Percentiles rank a stretch among this genome's conserved stretches.
Conservation (phyloP, 2,797 vertebrate species). For the Pangasius mekongensis region DNA sequence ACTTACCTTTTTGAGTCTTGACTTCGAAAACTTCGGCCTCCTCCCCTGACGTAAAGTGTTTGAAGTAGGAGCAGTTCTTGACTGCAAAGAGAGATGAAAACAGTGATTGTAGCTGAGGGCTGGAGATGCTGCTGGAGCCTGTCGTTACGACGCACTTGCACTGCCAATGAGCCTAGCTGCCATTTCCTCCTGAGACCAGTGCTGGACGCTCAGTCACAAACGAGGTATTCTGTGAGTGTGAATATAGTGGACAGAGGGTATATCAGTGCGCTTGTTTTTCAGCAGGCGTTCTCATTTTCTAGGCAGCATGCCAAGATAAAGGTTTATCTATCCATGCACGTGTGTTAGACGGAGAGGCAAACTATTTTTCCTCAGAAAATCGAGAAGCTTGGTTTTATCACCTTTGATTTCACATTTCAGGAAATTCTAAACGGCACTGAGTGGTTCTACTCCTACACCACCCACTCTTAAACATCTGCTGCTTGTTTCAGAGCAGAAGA, state of each 20-base stretch:
- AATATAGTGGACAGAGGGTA: conserved; percentile 32
- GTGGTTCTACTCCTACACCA: not conserved
- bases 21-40: conserved; percentile 93
- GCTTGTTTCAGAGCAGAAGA: conserved; percentile 11
- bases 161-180: conserved; percentile 48
- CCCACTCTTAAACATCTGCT: conserved; percentile 27
- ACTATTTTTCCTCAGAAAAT: conserved; percentile 20
- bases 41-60: conserved; percentile 94
- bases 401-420: conserved; percentile 14
- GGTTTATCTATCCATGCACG: not conserved
- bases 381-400: not conserved
- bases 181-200: conserved; percentile 46
- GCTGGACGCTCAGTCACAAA: conserved; percentile 22
- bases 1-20: conserved; percentile 95
- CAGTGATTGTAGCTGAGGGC: conserved; percentile 54
- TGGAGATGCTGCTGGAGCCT: conserved; percentile 47
- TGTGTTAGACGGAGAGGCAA: not conserved
- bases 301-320: conserved; percentile 15
- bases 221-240: conserved; percentile 28
- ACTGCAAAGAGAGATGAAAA: conserved; percentile 74
- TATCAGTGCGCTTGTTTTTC: conserved; percentile 25
- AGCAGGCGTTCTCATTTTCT: conserved; percentile 27
- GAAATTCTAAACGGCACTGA: conserved; percentile 1
- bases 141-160: conserved; percentile 42
- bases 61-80: conserved; percentile 96